These are phyloP conservation scores for Casuarius casuarius DNA, from an alignment of 2,113 vertebrate species.

Conservation along the genomic window DNA sequence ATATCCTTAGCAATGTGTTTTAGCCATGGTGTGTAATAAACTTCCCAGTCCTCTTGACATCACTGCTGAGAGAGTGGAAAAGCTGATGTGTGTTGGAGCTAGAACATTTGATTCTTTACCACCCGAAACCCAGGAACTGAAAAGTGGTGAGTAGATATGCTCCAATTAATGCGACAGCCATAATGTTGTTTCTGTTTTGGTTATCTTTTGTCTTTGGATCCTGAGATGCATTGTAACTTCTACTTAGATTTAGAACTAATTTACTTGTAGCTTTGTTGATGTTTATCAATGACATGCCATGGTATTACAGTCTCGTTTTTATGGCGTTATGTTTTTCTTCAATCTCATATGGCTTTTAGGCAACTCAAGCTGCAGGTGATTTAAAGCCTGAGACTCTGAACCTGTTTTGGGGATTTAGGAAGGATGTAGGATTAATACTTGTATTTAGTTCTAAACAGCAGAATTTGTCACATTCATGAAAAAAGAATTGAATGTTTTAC, in stretches of 20 bases:
- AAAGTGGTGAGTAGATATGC: slow-evolving; percentile 80
- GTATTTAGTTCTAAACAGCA: not conserved
- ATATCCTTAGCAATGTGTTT: slow-evolving; percentile 66
- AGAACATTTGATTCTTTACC: slow-evolving; percentile 89
- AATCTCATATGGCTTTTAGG: not conserved
- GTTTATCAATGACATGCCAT: not conserved
- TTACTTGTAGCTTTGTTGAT: not conserved
- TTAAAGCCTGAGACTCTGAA: not conserved
- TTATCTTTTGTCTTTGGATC: not conserved
- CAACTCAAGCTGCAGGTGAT: not conserved
- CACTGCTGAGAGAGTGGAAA: slow-evolving; percentile 88
- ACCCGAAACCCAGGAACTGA: slow-evolving; percentile 86
- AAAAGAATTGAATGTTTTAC: not conserved
- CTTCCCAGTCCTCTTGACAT: slow-evolving; percentile 93
- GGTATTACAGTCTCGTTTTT: not conserved
- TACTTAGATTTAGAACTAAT: not conserved
- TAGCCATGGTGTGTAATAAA: slow-evolving; percentile 94
- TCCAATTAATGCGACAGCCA: not conserved
- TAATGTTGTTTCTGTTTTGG: not conserved
- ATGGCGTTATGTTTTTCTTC: not conserved
- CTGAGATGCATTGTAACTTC: not conserved
- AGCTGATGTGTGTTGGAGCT: slow-evolving; percentile 85
- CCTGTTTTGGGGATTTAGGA: not conserved
- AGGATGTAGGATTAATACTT: not conserved
- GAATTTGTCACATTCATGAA: not conserved